Evolutionary conservation across 2,797 vertebrate genomes (phyloP).

Genomic region (Sebastes alutus): DNA sequence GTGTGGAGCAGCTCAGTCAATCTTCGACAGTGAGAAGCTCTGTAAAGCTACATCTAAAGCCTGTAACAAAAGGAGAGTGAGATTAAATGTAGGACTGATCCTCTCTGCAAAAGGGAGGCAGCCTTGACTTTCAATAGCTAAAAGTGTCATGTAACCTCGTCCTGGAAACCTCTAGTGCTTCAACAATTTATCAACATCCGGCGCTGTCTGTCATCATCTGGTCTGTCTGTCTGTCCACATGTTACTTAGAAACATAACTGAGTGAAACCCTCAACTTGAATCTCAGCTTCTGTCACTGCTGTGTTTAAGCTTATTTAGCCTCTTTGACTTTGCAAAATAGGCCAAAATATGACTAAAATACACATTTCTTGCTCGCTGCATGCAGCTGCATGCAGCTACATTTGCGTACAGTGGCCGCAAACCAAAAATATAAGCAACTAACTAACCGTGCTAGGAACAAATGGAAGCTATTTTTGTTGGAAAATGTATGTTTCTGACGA

Average conservation of each 20-base stretch:
- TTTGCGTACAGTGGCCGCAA: not conserved
- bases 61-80: slow-evolving; percentile 72
- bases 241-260: slow-evolving; percentile 3
- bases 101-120: slow-evolving; percentile 51
- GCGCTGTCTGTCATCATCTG: slow-evolving; percentile 43
- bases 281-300: not conserved
- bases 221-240: not conserved
- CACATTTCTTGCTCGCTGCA: not conserved
- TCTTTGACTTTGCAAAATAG: not conserved
- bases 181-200: slow-evolving; percentile 44
- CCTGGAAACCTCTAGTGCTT: slow-evolving; percentile 50
- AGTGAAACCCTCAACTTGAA: not conserved
- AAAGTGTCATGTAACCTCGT: slow-evolving; percentile 64
- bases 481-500: not conserved
- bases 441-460: not conserved
- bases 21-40: slow-evolving; percentile 65
- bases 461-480: not conserved
- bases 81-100: slow-evolving; percentile 75
- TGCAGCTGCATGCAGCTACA: not conserved
- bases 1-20: slow-evolving; percentile 59
- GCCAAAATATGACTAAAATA: not conserved
- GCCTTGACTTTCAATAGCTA: slow-evolving; percentile 67
- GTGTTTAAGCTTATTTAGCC: not conserved
- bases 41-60: slow-evolving; percentile 70
- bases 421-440: not conserved